A percentile compares a stretch with the other conserved stretches of the same genome.
These are phyloP conservation scores for Solenopsis fugax DNA, from an alignment of 1,140 invertebrate species.

Conservation along the genomic window DNA sequence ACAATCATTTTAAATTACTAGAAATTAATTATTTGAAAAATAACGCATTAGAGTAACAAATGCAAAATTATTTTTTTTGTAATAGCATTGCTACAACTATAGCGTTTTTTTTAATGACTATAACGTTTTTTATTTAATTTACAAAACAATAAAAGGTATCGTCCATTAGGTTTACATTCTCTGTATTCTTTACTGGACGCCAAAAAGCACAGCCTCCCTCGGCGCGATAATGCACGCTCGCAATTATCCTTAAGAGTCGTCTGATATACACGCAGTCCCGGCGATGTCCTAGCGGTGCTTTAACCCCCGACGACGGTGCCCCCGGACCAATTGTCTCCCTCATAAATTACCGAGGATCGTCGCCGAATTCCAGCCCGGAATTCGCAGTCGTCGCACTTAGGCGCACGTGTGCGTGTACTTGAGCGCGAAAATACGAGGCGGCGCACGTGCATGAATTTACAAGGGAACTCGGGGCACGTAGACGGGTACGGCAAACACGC, in stretches of 20 bases:
- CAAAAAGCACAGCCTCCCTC: neutral
- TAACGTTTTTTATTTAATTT: neutral
- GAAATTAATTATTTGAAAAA: slow-evolving; percentile 8
- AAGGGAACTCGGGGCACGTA: slow-evolving; percentile 36
- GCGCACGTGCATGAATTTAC: slow-evolving; percentile 67
- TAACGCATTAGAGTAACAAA: neutral
- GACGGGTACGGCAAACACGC: slow-evolving; percentile 21
- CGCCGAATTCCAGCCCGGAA: slow-evolving; percentile 66
- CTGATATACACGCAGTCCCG: slow-evolving; percentile 63
- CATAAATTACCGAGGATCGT: slow-evolving; percentile 71
- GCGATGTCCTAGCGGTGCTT: slow-evolving; percentile 69
- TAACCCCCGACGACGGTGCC: slow-evolving; percentile 43
- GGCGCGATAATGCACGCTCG: slow-evolving; percentile 32
- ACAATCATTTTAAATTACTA: neutral
- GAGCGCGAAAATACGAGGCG: slow-evolving; percentile 65
- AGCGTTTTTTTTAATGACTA: neutral
- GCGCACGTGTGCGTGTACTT: slow-evolving; percentile 70
- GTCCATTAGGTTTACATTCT: slow-evolving; percentile 16
- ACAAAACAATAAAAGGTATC: neutral
- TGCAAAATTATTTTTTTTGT: neutral
- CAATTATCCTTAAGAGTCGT: slow-evolving; percentile 58
- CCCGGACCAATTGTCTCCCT: slow-evolving; percentile 70
- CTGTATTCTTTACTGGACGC: neutral
- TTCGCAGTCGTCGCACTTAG: slow-evolving; percentile 68
- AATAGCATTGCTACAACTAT: neutral